Conservation (phyloP, 2,797 vertebrate genomes). For the Pseudomugil tenellus region DNA sequence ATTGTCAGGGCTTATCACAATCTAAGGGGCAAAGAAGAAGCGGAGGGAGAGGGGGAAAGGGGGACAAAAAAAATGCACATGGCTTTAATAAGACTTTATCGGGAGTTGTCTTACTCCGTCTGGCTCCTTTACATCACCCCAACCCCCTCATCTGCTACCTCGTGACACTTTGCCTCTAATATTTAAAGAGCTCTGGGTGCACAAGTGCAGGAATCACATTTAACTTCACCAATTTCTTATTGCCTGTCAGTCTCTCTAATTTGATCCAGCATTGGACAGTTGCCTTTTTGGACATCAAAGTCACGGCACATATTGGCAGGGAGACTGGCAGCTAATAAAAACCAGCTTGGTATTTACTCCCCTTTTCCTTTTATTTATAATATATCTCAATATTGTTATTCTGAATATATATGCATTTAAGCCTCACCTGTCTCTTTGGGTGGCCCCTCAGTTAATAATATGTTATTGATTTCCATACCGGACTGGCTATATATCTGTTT, state of each 20-base stretch:
- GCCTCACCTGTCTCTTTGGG: constrained; percentile 79
- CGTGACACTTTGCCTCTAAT: constrained; percentile 68
- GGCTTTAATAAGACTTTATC: constrained; percentile 83
- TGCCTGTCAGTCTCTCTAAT: constrained; percentile 89
- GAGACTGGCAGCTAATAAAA: constrained; percentile 88
- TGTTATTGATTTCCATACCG: constrained; percentile 85
- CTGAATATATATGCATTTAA: constrained; percentile 85
- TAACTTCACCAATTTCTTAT: constrained; percentile 86
- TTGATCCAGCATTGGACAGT: constrained; percentile 84
- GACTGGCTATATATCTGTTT: constrained; percentile 79
- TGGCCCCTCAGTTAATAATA: constrained; percentile 82
- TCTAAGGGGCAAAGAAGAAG: constrained; percentile 65
- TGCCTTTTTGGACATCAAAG: constrained; percentile 83
- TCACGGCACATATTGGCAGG: constrained; percentile 84
- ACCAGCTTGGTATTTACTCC: constrained; percentile 79
- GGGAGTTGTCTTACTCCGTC: constrained; percentile 64
- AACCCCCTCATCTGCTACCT: constrained; percentile 30
- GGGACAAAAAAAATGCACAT: constrained; percentile 50
- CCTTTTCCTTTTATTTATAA: constrained; percentile 78
- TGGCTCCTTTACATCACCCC: constrained; percentile 19
- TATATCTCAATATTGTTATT: constrained; percentile 86
- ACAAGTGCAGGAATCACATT: constrained; percentile 74
- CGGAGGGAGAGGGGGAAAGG: constrained; percentile 18
- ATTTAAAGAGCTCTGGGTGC: constrained; percentile 79
- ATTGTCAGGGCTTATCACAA: constrained; percentile 81